Evolutionary conservation across 2,797 vertebrate genomes (phyloP).

Genomic region (Eulemur coronatus): DNA sequence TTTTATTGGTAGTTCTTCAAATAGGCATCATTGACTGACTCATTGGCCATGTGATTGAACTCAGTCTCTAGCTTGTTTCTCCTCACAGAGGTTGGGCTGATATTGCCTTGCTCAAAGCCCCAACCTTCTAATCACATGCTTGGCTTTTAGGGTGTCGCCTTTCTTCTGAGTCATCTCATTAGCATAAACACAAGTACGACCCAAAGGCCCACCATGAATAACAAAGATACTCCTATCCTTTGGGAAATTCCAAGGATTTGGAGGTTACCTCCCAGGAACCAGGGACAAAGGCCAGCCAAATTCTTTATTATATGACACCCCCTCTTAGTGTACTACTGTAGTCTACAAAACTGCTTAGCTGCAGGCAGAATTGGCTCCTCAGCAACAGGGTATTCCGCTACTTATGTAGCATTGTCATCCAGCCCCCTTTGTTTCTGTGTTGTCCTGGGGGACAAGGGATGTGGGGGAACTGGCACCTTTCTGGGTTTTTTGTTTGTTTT

Average conservation of each 20-base stretch:
- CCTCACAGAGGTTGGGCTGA: neutral
- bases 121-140: neutral
- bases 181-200: neutral
- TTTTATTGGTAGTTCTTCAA: neutral
- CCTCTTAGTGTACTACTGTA: neutral
- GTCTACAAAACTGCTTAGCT: neutral
- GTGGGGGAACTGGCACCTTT: neutral
- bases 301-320: neutral
- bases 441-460: neutral
- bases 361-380: neutral
- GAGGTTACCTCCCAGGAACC: neutral
- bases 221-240: neutral
- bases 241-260: conserved; percentile 24
- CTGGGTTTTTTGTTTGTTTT: neutral
- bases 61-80: neutral
- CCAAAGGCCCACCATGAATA: neutral
- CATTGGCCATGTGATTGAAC: neutral
- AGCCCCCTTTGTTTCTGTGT: neutral
- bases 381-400: neutral
- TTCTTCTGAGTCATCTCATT: neutral
- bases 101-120: neutral
- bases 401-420: neutral
- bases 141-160: neutral
- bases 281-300: conserved; percentile 24
- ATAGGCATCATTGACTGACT: neutral